Evolutionary conservation across 1,140 invertebrate species (phyloP).

Genomic region (Drosophila biarmipes): DNA sequence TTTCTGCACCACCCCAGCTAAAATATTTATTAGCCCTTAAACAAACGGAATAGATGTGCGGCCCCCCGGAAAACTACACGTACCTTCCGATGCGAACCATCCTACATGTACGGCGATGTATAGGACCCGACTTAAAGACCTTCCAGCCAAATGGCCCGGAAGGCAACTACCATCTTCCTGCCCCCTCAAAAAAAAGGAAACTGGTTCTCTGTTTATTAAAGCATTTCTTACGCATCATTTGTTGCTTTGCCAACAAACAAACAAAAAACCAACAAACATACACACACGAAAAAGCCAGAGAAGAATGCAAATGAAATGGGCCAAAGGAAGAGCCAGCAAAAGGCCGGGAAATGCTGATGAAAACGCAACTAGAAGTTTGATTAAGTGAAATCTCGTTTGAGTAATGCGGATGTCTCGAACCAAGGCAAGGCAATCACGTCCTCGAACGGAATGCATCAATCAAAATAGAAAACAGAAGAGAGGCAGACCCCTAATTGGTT

Average conservation of each 20-base stretch:
- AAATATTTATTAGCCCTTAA: constrained; percentile 69
- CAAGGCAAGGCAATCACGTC: constrained; percentile 24
- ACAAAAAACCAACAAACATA: constrained; percentile 1
- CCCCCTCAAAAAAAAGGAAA: not conserved
- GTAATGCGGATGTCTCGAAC: constrained; percentile 27
- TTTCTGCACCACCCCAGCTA: constrained; percentile 18
- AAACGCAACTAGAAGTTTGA: constrained; percentile 62
- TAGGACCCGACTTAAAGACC: constrained; percentile 21
- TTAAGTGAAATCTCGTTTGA: constrained; percentile 52
- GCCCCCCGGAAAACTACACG: constrained; percentile 8
- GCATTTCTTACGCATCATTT: constrained; percentile 82
- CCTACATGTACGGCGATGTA: not conserved
- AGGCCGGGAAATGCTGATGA: constrained; percentile 46
- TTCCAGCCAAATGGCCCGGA: constrained; percentile 28
- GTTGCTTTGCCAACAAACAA: constrained; percentile 41
- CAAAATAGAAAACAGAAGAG: constrained; percentile 26
- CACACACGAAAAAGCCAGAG: not conserved
- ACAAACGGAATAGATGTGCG: constrained; percentile 51
- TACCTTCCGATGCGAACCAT: not conserved
- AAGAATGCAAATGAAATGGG: constrained; percentile 56
- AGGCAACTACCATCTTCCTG: constrained; percentile 8
- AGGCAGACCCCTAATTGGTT: not conserved
- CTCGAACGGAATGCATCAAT: constrained; percentile 38
- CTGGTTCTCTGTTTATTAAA: constrained; percentile 65
- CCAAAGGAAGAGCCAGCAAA: constrained; percentile 17